Percentiles rank a stretch among this genome's conserved stretches.
phyloP scores from a whole-genome alignment of 1,140 invertebrate species.

The Caenorhabditis tropicalis region DNA sequence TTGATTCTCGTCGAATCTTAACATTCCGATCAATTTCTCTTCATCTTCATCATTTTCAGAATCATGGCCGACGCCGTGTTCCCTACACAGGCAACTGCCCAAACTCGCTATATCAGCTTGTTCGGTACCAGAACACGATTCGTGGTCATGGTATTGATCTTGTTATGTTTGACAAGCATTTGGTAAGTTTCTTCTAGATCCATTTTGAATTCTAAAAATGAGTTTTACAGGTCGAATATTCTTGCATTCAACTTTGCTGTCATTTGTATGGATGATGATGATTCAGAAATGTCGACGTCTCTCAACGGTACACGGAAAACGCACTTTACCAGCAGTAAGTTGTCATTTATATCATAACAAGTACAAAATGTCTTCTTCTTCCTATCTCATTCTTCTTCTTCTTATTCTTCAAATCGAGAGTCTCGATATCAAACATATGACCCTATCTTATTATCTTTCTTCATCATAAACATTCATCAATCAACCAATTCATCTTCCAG shows the following conservation, averaged over 20 bases:
- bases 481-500: conserved; percentile 40
- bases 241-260: conserved; percentile 57
- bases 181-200: conserved; percentile 54
- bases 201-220: background rate
- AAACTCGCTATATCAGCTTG: conserved; percentile 52
- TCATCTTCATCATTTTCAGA: conserved; percentile 18
- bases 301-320: conserved; percentile 44
- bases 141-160: conserved; percentile 59
- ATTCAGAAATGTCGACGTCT: background rate
- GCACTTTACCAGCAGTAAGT: conserved; percentile 44
- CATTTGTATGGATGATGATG: conserved; percentile 57
- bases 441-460: background rate
- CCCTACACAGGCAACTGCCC: conserved; percentile 47
- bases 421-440: conserved; percentile 15
- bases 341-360: too few species aligned
- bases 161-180: conserved; percentile 58
- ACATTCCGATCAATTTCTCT: background rate
- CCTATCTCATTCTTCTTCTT: background rate
- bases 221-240: conserved; percentile 59
- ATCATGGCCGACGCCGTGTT: conserved; percentile 44
- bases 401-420: background rate
- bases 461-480: conserved; percentile 9
- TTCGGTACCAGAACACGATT: conserved; percentile 61
- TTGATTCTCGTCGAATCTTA: background rate
- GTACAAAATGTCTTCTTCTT: background rate